phyloP scores from a whole-genome alignment of 1,140 invertebrate species.

The Cydia amplana region DNA sequence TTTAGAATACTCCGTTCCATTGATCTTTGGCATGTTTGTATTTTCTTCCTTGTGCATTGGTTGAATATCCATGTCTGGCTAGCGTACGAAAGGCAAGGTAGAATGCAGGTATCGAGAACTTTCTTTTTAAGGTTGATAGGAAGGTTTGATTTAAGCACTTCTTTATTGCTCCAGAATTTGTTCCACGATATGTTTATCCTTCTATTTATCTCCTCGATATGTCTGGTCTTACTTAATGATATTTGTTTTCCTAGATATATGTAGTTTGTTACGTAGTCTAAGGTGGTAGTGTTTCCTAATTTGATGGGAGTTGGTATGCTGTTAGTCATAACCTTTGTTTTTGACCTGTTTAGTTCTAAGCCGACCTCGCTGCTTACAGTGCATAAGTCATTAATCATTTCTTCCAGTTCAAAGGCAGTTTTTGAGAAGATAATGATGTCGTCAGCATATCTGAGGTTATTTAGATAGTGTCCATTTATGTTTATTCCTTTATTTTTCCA shows the following conservation, averaged over 20 bases:
- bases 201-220: slow-evolving; percentile 27
- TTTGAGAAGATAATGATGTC: slow-evolving; percentile 7
- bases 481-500: slow-evolving; percentile 1
- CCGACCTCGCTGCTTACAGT: slow-evolving; percentile 9
- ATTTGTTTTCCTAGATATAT: slow-evolving; percentile 30
- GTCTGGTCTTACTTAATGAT: background rate
- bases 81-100: no score
- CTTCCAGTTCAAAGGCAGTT: background rate
- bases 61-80: no score
- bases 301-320: background rate
- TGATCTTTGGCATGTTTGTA: no score
- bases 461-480: slow-evolving; percentile 10
- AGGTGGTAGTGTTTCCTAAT: background rate
- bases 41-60: no score
- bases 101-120: no score
- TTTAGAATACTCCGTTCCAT: no score
- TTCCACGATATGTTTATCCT: slow-evolving; percentile 24
- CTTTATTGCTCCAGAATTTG: slow-evolving; percentile 32
- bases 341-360: background rate
- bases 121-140: no score
- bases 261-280: slow-evolving; percentile 32
- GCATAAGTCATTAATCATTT: background rate
- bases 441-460: slow-evolving; percentile 30
- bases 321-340: slow-evolving; percentile 27
- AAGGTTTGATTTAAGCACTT: slow-evolving; percentile 17